phyloP scores from a whole-genome alignment of 2,797 vertebrate species.

The Babyrousa celebensis region DNA sequence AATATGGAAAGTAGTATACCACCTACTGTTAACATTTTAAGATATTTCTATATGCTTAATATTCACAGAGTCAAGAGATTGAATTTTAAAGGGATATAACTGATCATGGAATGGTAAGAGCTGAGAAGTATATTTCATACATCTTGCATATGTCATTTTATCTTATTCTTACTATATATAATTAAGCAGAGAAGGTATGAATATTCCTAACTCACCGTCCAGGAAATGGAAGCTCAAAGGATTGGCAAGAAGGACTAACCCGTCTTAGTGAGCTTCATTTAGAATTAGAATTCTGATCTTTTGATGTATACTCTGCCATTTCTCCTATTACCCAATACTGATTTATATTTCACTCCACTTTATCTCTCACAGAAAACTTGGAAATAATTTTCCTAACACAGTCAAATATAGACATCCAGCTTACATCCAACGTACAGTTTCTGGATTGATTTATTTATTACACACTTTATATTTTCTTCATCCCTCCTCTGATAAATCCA shows the following conservation, averaged over 20 bases:
- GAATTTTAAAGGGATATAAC: neutral
- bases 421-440: too few species aligned
- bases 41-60: neutral
- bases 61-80: neutral
- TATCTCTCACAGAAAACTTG: conserved; percentile 1
- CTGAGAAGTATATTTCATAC: neutral
- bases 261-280: neutral
- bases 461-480: neutral
- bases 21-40: neutral
- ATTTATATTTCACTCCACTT: neutral
- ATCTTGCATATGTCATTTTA: neutral
- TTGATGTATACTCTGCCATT: neutral
- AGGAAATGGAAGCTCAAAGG: neutral
- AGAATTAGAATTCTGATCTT: neutral
- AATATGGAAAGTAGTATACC: neutral
- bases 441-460: conserved; percentile 1
- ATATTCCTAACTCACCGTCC: neutral
- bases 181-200: neutral
- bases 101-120: neutral
- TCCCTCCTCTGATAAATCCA: neutral
- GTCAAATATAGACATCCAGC: neutral
- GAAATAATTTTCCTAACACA: neutral
- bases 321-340: neutral
- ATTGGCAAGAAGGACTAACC: neutral
- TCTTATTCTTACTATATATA: neutral